Base-by-base conservation (phyloP, 2,888 invertebrate species). In the Scelioninae gen. 2 region DNA sequence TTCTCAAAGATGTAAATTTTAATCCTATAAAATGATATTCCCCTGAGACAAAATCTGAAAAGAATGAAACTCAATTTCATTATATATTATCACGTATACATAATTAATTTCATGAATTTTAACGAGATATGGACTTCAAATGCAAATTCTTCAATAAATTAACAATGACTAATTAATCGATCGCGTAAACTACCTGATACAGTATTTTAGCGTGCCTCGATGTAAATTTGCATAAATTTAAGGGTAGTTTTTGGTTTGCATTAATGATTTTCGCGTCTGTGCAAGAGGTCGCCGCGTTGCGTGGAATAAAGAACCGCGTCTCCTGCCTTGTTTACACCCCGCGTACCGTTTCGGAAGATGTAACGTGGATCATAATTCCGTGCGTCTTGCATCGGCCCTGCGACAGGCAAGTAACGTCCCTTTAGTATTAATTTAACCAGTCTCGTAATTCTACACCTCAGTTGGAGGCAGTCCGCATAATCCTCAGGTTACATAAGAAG, bases 401-500 rank as follows among this genome's bases (percentile, higher is more conserved):
- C 19, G 16, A n/a, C 18, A 39, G 10, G n/a, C n/a, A 37, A 60
- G 19, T n/a, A 35, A 16, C 46, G 25, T 46, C 16, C 11, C 50
- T 46, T 65, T 11, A 57, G 39, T 39, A 67, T 67, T 57, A 58
- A 70, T 70, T 70, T 48, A 55, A 39, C 28, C 37, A 48, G 33
- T 18, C 41, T 41, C 22, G 61, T 55, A 70, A 70, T 55, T 15
- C 55, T 48, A 70, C 31, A 63, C 16, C 37, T 53, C 35, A 50
- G 63, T 53, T 48, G 45, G 58, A 13, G 48, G 50, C 52, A 37
- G 52, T 58, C 50, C 52, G 58, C 52, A 58, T 71, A 71, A 71
- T 64, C 52, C 64, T 64, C 39, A 39, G 58, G 45, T 57, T 70
- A 63, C 63, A 63, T 63, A 70, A 70, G 61, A 70, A 70, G 35